Conservation (phyloP, 2,888 invertebrate genomes). For the Harpalus rufipes region DNA sequence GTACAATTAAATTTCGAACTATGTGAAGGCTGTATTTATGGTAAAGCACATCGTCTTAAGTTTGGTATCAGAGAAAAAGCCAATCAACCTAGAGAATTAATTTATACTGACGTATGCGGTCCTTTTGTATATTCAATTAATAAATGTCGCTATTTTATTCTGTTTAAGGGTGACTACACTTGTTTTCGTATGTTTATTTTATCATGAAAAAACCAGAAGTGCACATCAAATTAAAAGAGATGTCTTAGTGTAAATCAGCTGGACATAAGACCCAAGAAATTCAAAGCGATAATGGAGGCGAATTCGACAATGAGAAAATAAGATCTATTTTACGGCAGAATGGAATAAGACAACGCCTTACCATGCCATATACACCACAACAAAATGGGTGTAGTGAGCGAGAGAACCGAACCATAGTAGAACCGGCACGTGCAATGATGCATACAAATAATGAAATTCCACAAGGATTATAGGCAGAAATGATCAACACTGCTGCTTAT, state of each 20-base stretch:
- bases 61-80: slow-evolving; percentile 69
- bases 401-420: slow-evolving; percentile 1
- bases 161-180: slow-evolving; percentile 43
- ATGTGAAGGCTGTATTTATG: slow-evolving; percentile 70
- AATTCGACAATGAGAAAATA: neutral
- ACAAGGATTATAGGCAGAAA: slow-evolving; percentile 68
- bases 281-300: neutral
- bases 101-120: slow-evolving; percentile 70
- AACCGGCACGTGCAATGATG: slow-evolving; percentile 52
- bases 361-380: slow-evolving; percentile 43
- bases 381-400: neutral
- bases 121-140: slow-evolving; percentile 67
- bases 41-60: slow-evolving; percentile 69
- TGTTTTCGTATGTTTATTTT: slow-evolving; percentile 26
- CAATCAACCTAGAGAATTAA: slow-evolving; percentile 68
- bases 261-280: neutral
- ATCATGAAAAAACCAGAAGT: slow-evolving; percentile 49
- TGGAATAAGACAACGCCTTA: slow-evolving; percentile 25
- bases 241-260: slow-evolving; percentile 13
- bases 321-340: neutral
- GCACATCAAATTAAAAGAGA: neutral
- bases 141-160: slow-evolving; percentile 42
- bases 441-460: slow-evolving; percentile 63
- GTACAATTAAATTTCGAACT: slow-evolving; percentile 69
- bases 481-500: slow-evolving; percentile 67